A percentile compares a stretch with the other conserved stretches of the same genome.
phyloP scores from a whole-genome alignment of 2,113 vertebrate species.

The Neodon shergylaensis region DNA sequence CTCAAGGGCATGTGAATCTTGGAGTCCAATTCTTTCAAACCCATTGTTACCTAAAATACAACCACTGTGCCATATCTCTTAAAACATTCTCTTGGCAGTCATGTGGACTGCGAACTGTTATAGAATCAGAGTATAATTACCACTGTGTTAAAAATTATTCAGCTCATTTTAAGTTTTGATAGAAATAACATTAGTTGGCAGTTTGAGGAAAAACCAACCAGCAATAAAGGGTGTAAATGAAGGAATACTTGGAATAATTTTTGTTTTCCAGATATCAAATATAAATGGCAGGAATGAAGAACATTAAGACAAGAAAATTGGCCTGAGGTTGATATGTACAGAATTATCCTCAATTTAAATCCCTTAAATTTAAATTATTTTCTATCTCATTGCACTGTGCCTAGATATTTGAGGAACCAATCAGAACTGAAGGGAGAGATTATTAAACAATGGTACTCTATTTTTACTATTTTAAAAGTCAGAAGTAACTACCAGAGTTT shows the following conservation, averaged over 20 bases:
- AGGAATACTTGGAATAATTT: background rate
- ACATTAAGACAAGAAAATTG: background rate
- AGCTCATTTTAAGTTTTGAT: background rate
- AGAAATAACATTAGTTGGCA: background rate
- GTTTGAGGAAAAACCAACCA: background rate
- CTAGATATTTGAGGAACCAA: background rate
- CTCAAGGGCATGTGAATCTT: background rate
- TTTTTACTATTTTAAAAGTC: constrained; percentile 27
- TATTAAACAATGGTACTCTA: background rate
- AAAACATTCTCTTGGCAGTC: background rate
- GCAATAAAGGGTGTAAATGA: background rate
- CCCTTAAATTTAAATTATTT: background rate
- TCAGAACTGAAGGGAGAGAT: constrained; percentile 10
- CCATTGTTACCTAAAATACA: background rate
- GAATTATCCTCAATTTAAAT: background rate
- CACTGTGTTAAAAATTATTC: background rate
- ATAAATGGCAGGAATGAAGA: constrained; percentile 11
- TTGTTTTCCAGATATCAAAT: background rate
- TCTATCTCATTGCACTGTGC: background rate
- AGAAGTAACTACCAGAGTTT: background rate
- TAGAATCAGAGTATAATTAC: background rate
- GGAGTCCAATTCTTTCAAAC: background rate
- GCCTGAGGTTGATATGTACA: background rate
- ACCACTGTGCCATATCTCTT: background rate
- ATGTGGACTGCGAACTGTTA: background rate